A percentile compares a stretch with the other conserved stretches of the same genome.
Evolutionary conservation across 1,140 invertebrate species (phyloP).

Genomic region (Cotesia typhae): DNA sequence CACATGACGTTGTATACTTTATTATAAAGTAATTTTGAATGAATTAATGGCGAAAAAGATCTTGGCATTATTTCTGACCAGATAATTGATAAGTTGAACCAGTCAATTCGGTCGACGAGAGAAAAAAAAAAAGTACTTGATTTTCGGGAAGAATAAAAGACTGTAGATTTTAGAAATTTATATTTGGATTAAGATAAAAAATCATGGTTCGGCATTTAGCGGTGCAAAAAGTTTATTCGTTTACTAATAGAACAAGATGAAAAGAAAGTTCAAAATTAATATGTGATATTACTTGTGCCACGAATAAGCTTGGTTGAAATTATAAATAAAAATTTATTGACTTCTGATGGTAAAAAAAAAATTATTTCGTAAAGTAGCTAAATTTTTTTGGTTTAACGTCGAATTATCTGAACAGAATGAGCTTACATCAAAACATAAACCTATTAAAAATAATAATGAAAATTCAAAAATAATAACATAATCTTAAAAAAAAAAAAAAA

Average conservation of each 20-base stretch:
- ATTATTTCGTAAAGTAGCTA: slow-evolving; percentile 11
- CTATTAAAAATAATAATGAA: slow-evolving; percentile 9
- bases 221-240: slow-evolving; percentile 33
- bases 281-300: slow-evolving; percentile 42
- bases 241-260: slow-evolving; percentile 34
- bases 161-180: slow-evolving; percentile 32
- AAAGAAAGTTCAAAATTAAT: slow-evolving; percentile 30
- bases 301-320: slow-evolving; percentile 23
- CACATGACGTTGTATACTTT: neutral
- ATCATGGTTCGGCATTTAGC: slow-evolving; percentile 9
- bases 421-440: slow-evolving; percentile 46
- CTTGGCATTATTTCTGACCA: slow-evolving; percentile 40
- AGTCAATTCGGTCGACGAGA: slow-evolving; percentile 15
- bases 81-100: slow-evolving; percentile 42
- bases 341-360: slow-evolving; percentile 11
- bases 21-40: neutral
- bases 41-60: slow-evolving; percentile 41
- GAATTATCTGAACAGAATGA: slow-evolving; percentile 53
- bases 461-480: slow-evolving; percentile 8
- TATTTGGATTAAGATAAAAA: slow-evolving; percentile 30
- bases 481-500: too few species aligned
- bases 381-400: slow-evolving; percentile 37
- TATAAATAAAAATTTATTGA: slow-evolving; percentile 7
- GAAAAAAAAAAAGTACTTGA: slow-evolving; percentile 24
- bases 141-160: slow-evolving; percentile 27